Base-by-base conservation (phyloP, 2,888 invertebrate genomes). In the Acleris cristana region DNA sequence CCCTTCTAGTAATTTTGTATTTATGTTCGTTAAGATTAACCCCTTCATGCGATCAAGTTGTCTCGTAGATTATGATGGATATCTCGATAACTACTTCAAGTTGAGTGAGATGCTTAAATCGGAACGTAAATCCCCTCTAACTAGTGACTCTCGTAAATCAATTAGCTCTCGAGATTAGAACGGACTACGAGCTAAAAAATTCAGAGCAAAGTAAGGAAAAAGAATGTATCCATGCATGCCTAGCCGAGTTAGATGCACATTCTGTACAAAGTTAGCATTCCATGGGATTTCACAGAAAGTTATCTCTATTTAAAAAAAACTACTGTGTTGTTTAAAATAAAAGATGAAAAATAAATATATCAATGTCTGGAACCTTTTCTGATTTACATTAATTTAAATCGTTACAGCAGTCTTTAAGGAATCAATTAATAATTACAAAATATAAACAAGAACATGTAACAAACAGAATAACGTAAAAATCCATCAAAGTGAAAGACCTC, bases 11-110 rank as follows among this genome's bases (percentile, higher is more conserved):
- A n/a, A 48, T 18, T 48, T 7, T 48, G 18, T 48, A 48, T 48
- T 18, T 18, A n/a, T 48, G 48, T 55, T 55, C 21, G 34, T 16
- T 18, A 6, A 30, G 18, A 45, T 57, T 40, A 44, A 40, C 40
- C 45, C 40, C 14, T 60, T 52, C 16, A 51, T 40, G 21, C 12
- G 23, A 60, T 52, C 21, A 60, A 52, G 16, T 60, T 52, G 48
- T 58, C 26, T 4, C 12, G 19, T 4, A 18, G 16, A 55, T 58
- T 8, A 34, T 48, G 48, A 58, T 48, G 16, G 48, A 48, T 48
- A 48, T 48, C 26, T 48, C 21, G 26, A 58, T 26, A 48, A 44
- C 19, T 44, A 12, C 23, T 12, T 14, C 14, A 57, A 53, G 26
- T 23, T 16, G 14, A 23, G 19, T 16, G 16, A 53, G 53, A n/a